Base-by-base conservation (phyloP, 2,113 vertebrate genomes). In the Myotis yumanensis region DNA sequence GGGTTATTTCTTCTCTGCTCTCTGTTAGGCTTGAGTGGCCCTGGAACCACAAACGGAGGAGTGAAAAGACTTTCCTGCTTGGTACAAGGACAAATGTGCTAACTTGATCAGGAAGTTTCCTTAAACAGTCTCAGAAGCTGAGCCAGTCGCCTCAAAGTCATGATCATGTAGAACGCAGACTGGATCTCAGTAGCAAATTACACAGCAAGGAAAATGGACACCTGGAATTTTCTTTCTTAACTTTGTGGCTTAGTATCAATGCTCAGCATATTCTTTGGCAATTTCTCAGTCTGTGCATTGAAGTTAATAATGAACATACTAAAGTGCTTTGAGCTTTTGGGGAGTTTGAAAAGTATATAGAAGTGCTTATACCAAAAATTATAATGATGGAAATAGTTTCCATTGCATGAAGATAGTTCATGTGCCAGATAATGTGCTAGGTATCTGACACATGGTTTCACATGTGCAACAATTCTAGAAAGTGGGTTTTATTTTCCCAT, bases 201-300 rank as follows among this genome's bases (percentile, higher is more conserved):
- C 10, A 86, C 11, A 54, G 40, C 17, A 82, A 73, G 51, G 25
- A 93, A 77, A 48, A 69, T 25, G 4, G 18, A 90, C 20, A 32
- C 16, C 71, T 88, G 43, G 12, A 79, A 87, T 82, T 82, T 95
- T 85, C 69, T 86, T 79, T 77, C 37, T 95, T 35, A 89, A 35
- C 14, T 64, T n/a, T 87, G 16, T 86, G 32, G 18, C 23, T 71
- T 90, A 15, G 20, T 46, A 95, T 87, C 90, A 52, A 35, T 43
- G 23, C 69, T 73, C 59, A 85, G 16, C 4, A 62, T 51, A 40
- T 35, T 76, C 90, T 69, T 64, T 81, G 28, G 20, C 1, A 2
- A n/a, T 87, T 94, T 95, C 37, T 95, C 28, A 95, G 80, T 73
- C 66, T 92, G 28, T 87, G 7, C 37, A 76, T 46, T 83, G 17